Conservation (phyloP, 2,113 vertebrate species). For the Erpornis zantholeuca region DNA sequence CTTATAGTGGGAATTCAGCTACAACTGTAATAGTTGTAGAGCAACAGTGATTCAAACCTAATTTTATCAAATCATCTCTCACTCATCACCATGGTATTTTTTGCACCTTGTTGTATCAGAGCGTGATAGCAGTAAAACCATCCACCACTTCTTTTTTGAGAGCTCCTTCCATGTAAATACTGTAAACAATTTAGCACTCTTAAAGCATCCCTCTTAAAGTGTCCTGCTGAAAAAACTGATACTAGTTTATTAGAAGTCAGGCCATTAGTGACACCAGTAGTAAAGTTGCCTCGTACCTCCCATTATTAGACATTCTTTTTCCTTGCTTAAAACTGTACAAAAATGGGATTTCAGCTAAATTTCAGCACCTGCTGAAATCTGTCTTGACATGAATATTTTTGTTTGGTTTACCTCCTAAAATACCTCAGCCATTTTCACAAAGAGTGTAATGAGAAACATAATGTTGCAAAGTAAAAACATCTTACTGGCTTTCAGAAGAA, state of each 20-base stretch:
- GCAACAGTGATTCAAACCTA: background rate
- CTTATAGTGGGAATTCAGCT: background rate
- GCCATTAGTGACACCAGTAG: background rate
- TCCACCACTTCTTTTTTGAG: background rate
- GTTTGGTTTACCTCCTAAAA: background rate
- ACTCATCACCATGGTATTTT: slow-evolving; percentile 3
- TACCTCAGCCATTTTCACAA: background rate
- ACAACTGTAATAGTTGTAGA: background rate
- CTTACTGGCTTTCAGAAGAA: background rate
- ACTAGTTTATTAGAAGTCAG: background rate
- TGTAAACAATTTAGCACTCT: background rate
- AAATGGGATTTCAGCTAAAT: background rate
- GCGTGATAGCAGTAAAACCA: background rate
- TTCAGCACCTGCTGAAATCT: background rate
- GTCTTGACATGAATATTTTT: background rate
- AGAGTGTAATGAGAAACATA: background rate
- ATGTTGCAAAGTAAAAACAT: background rate
- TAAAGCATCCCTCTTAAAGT: background rate
- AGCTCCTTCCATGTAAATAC: background rate
- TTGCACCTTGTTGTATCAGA: background rate
- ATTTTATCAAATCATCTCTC: slow-evolving; percentile 15
- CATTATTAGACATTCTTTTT: background rate
- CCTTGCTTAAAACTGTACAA: background rate
- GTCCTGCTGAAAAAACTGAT: background rate
- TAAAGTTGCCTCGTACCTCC: background rate